Evolutionary conservation across 2,888 invertebrate species (phyloP), one percentile per base, ranked within the genome.

Genomic region (Microctonus brassicae): DNA sequence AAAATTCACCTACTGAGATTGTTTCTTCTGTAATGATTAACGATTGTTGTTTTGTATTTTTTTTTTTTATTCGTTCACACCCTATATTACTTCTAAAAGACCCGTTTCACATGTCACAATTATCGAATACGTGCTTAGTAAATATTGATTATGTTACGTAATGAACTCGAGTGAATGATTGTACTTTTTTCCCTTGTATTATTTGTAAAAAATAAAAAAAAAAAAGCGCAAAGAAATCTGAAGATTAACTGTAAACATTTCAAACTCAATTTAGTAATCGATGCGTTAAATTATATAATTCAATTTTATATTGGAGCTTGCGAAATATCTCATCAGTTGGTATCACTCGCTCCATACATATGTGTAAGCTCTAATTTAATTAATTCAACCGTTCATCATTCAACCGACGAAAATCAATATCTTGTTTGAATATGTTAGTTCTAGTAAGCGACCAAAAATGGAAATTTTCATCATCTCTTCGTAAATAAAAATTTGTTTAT

Each of bases 71-170:
- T 67, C 69, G 69, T 71, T 64, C 36, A 24, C 5, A 26, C 24
- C 13, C 29, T 29, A 24, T 29, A 57, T n/a, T n/a, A 57, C 57
- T 57, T 29, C 53, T 55, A 13, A 29, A 26, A 33, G 47, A 47
- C 68, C 58, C 70, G 29, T 55, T 60, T 57, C 60, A 33, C 60
- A 47, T 70, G 52, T 73, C 69, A 65, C 60, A 55, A 42, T 52
- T 60, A 55, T 13, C 64, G 52, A 29, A 13, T 60, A 24, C 9
- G 53, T n/a, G 29, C 65, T 57, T n/a, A 72, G 64, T 66, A 69
- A 72, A 73, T 75, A 75, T 72, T 73, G 73, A 73, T 73, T 69
- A 72, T 73, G 36, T 61, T 52, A 60, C 66, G 47, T 55, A 61
- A 68, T 58, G 71, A 55, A 70, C 73, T 62, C 22, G 17, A 64